Percentiles rank a stretch among this genome's conserved stretches.
These are phyloP conservation scores for Heliothis virescens DNA, from an alignment of 1,140 invertebrate species.

Conservation along the genomic window DNA sequence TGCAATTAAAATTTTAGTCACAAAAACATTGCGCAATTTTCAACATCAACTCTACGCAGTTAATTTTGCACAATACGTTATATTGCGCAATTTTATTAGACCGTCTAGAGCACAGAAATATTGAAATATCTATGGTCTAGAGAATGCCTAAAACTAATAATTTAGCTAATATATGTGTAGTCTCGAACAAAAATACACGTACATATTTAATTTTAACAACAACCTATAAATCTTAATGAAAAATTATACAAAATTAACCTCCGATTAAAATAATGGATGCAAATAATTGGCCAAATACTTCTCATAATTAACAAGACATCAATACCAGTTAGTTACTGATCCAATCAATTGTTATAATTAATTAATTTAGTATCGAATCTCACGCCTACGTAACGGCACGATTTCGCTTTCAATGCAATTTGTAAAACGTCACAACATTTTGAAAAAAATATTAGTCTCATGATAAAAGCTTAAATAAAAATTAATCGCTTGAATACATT, in stretches of 20 bases:
- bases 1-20: too few relatives aligned
- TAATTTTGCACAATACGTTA: too few relatives aligned
- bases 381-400: conserved; percentile 57
- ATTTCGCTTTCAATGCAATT: conserved; percentile 53
- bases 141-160: too few relatives aligned
- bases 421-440: conserved; percentile 57
- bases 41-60: too few relatives aligned
- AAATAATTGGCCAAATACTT: conserved; percentile 11
- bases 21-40: too few relatives aligned
- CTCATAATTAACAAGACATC: neutral
- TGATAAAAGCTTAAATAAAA: conserved; percentile 31
- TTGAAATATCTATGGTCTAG: too few relatives aligned
- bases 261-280: conserved; percentile 18
- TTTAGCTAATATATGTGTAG: too few relatives aligned
- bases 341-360: conserved; percentile 38
- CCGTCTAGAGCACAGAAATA: too few relatives aligned
- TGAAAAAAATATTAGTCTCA: conserved; percentile 50
- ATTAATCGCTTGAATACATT: conserved; percentile 14
- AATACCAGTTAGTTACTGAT: too few relatives aligned
- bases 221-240: neutral
- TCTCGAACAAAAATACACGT: too few relatives aligned
- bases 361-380: conserved; percentile 18
- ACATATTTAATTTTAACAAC: neutral
- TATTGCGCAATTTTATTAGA: too few relatives aligned
- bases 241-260: neutral